Evolutionary conservation across 2,888 invertebrate species (phyloP).

Genomic region (Ormia ochracea): DNA sequence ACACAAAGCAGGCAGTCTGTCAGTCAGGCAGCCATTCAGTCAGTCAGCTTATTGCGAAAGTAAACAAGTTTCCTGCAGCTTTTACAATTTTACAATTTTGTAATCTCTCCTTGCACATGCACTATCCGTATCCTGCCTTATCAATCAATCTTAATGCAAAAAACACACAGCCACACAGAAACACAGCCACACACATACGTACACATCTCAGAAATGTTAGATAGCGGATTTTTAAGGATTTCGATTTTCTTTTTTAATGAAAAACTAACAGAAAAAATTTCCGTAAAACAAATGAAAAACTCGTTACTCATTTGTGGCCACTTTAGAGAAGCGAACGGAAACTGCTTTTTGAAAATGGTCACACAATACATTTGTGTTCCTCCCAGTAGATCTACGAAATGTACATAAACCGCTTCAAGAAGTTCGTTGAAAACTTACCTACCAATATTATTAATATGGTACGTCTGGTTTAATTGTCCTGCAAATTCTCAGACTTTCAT

Average conservation of each 20-base stretch:
- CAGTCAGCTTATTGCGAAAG: conserved; percentile 21
- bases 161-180: background rate
- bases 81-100: background rate
- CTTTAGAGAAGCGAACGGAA: background rate
- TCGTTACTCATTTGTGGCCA: background rate
- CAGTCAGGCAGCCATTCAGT: conserved; percentile 14
- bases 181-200: background rate
- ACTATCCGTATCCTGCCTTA: background rate
- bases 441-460: background rate
- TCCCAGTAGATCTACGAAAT: background rate
- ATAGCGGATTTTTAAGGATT: background rate
- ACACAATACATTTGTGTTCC: background rate
- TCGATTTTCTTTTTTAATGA: too few species aligned
- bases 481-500: conserved; percentile 1
- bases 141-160: conserved; percentile 18
- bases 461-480: background rate
- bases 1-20: conserved; percentile 14
- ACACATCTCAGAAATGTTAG: too few species aligned
- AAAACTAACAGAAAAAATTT: background rate
- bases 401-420: background rate
- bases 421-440: background rate
- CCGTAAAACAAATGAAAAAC: background rate
- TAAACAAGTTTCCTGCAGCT: conserved; percentile 11
- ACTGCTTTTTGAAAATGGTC: background rate
- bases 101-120: background rate